Percentiles rank a stretch among this genome's conserved stretches.
These are phyloP conservation scores for Lota lota DNA, from an alignment of 2,113 vertebrate species.

Conservation along the genomic window DNA sequence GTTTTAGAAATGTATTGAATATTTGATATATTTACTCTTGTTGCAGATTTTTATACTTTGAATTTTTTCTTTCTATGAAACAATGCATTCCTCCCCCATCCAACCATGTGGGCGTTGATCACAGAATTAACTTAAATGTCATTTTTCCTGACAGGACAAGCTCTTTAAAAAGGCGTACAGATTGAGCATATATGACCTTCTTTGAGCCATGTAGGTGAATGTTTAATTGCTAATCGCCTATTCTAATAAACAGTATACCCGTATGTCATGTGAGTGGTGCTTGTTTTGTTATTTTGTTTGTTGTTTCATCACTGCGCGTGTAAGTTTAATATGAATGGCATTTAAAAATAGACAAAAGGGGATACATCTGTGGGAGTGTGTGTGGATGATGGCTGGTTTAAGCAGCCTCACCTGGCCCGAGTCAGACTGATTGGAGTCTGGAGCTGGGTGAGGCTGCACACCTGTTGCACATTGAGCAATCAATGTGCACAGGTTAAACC, in stretches of 20 bases:
- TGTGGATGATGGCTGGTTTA: too few species aligned
- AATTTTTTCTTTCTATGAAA: conserved; percentile 36
- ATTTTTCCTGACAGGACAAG: conserved; percentile 43
- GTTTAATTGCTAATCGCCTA: conserved; percentile 69
- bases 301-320: neutral
- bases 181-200: conserved; percentile 68
- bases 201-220: conserved; percentile 71
- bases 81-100: conserved; percentile 19
- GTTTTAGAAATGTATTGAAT: conserved; percentile 49
- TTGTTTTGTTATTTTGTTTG: neutral
- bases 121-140: conserved; percentile 39
- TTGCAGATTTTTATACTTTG: conserved; percentile 48
- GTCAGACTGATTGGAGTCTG: too few species aligned
- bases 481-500: too few species aligned
- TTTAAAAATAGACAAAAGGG: too few species aligned
- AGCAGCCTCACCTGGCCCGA: too few species aligned
- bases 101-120: conserved; percentile 29
- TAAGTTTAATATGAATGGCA: too few species aligned
- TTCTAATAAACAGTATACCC: conserved; percentile 75
- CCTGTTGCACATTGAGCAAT: too few species aligned
- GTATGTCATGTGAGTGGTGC: neutral
- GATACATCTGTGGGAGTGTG: too few species aligned
- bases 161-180: conserved; percentile 57
- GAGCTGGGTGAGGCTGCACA: too few species aligned
- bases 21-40: conserved; percentile 56